A percentile compares a stretch with the other conserved stretches of the same genome.
Evolutionary conservation across 2,113 vertebrate genomes (phyloP).

Genomic region (Alexandromys fortis): DNA sequence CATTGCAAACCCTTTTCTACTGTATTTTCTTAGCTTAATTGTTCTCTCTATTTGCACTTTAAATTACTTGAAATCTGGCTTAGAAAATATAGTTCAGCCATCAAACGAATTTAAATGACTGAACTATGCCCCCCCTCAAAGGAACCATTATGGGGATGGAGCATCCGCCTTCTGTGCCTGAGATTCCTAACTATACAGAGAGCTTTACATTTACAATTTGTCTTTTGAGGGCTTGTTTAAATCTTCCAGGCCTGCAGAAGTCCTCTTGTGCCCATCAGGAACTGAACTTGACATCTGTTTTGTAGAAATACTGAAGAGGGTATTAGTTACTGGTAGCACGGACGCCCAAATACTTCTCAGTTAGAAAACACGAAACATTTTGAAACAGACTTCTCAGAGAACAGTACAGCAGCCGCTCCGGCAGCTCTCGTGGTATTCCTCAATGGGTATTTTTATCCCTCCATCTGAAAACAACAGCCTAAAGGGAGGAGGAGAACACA

Average conservation of each 20-base stretch:
- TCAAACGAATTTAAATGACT: background rate
- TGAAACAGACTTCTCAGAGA: slow-evolving; percentile 67
- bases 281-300: slow-evolving; percentile 20
- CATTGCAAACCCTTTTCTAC: background rate
- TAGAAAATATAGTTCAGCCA: background rate
- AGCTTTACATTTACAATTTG: background rate
- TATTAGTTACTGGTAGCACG: background rate
- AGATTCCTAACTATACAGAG: background rate
- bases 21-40: background rate
- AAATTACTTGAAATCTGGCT: background rate
- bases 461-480: slow-evolving; percentile 68
- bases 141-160: background rate
- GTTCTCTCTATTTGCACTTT: background rate
- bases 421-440: background rate
- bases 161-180: background rate
- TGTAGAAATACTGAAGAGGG: background rate
- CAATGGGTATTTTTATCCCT: slow-evolving; percentile 27
- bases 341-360: slow-evolving; percentile 40
- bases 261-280: background rate
- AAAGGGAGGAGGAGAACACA: slow-evolving; percentile 55
- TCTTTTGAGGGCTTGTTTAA: background rate
- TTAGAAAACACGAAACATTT: slow-evolving; percentile 65
- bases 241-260: background rate
- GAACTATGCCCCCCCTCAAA: background rate
- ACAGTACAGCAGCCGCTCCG: slow-evolving; percentile 21